Evolutionary conservation across 2,888 invertebrate species (phyloP).

Genomic region (Orthosia incerta): DNA sequence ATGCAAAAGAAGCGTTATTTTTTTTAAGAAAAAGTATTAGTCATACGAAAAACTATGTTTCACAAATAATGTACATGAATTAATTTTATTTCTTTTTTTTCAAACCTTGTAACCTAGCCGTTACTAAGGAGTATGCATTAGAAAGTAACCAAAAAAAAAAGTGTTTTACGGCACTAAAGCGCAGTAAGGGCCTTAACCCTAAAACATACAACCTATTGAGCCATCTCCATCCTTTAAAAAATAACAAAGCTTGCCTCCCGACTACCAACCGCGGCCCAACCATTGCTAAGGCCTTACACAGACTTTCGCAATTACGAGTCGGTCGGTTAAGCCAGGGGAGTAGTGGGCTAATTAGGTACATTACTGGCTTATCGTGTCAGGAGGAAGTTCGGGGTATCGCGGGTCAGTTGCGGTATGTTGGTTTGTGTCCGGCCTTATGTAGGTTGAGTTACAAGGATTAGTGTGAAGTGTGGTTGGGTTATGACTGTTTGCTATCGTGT

Average conservation of each 20-base stretch:
- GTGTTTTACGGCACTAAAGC: too few species aligned
- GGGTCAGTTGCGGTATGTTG: constrained; percentile 39
- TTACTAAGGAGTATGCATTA: too few species aligned
- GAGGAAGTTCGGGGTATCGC: constrained; percentile 36
- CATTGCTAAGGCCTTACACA: constrained; percentile 29
- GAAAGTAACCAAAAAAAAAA: too few species aligned
- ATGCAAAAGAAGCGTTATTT: too few species aligned
- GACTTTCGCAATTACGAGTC: constrained; percentile 54
- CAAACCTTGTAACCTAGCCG: too few species aligned
- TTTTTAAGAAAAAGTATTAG: too few species aligned
- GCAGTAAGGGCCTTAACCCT: background rate
- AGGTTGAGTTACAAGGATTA: background rate
- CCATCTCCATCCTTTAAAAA: constrained; percentile 11
- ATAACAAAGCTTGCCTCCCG: constrained; percentile 1
- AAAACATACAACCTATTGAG: background rate
- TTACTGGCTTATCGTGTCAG: constrained; percentile 56
- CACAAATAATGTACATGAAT: too few species aligned
- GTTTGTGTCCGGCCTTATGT: background rate
- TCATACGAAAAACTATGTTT: too few species aligned
- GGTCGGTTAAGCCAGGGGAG: constrained; percentile 41
- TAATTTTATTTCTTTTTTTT: too few species aligned
- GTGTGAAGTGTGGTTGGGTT: background rate
- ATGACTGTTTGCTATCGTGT: background rate
- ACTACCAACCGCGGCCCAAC: constrained; percentile 11
- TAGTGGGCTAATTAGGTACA: constrained; percentile 46